Evolutionary conservation across 2,113 vertebrate species (phyloP).

Genomic region (Sitta europaea): DNA sequence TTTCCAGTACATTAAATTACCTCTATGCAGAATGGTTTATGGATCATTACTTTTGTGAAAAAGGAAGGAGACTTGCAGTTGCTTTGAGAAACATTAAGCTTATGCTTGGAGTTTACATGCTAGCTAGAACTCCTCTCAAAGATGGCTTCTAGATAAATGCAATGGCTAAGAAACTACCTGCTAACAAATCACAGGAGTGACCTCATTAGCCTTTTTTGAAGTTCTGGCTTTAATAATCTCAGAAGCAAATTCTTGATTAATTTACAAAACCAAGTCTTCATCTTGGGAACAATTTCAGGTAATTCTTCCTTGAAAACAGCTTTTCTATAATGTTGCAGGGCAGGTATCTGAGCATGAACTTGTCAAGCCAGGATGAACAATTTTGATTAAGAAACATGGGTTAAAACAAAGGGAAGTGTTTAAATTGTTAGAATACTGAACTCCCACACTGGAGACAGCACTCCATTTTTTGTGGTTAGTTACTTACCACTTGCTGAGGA

Average conservation of each 20-base stretch:
- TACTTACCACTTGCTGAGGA: background rate
- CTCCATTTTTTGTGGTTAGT: background rate
- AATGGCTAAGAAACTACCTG: background rate
- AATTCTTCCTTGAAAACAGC: background rate
- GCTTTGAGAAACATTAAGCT: background rate
- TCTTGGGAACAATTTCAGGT: background rate
- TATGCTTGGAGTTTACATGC: background rate
- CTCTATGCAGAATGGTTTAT: background rate
- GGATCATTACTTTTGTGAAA: background rate
- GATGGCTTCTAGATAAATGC: background rate
- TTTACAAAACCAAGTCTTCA: background rate
- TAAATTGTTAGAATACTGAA: background rate
- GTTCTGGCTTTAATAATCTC: background rate
- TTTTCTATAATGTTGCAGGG: background rate
- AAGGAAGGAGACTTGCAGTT: background rate
- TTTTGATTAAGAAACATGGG: background rate
- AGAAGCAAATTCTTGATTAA: background rate
- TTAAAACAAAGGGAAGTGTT: background rate
- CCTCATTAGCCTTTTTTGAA: background rate
- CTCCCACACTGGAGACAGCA: background rate
- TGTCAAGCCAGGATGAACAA: background rate
- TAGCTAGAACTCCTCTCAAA: background rate
- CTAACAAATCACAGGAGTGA: fast-evolving
- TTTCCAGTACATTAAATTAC: background rate
- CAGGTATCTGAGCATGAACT: background rate